A percentile compares a stretch with the other conserved stretches of the same genome.
phyloP scores from a whole-genome alignment of 2,888 invertebrate genomes.

The Drosophila diplacantha region DNA sequence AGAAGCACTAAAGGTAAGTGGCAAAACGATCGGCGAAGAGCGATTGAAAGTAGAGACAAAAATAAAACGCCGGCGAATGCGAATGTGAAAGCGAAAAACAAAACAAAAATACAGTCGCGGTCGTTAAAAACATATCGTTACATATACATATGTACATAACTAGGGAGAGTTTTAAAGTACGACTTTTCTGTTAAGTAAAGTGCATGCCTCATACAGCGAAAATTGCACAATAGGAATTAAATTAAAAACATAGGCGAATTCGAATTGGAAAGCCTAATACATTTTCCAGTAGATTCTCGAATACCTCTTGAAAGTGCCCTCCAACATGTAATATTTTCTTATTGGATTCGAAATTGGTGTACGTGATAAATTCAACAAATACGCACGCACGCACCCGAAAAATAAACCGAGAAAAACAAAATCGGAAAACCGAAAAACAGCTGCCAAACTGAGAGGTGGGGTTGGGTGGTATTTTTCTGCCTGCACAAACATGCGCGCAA shows the following conservation, averaged over 20 bases:
- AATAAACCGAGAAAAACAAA: constrained; percentile 13
- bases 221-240: background rate
- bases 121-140: too few relatives aligned
- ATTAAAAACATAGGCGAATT: background rate
- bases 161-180: background rate
- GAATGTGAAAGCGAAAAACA: constrained; percentile 34
- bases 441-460: constrained; percentile 10
- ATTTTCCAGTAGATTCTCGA: background rate
- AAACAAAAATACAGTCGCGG: constrained; percentile 25
- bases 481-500: constrained; percentile 46
- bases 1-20: constrained; percentile 33
- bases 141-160: background rate
- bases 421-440: constrained; percentile 19
- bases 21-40: constrained; percentile 24
- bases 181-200: background rate
- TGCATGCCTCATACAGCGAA: background rate
- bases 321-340: constrained; percentile 8
- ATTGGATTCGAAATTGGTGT: constrained; percentile 34
- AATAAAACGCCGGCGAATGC: constrained; percentile 39
- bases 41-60: constrained; percentile 21
- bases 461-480: constrained; percentile 13
- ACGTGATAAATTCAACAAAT: constrained; percentile 60
- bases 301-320: background rate
- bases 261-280: background rate
- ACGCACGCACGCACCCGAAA: constrained; percentile 52